Percentiles rank a stretch among this genome's conserved stretches.
These are phyloP conservation scores for Sebastes schlegelii DNA, from an alignment of 2,113 vertebrate genomes.

Conservation along the genomic window DNA sequence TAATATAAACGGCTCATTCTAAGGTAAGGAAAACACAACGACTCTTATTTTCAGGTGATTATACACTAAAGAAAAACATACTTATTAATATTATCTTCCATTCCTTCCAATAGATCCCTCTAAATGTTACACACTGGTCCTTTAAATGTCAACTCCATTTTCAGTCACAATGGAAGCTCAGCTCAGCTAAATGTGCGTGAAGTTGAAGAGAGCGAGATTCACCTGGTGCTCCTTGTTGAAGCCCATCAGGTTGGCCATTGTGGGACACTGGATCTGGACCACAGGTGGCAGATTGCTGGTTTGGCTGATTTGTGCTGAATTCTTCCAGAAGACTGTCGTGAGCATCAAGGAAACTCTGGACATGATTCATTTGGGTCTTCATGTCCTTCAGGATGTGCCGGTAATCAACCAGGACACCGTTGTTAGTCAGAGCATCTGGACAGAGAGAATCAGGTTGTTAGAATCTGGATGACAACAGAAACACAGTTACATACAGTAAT, in stretches of 20 bases:
- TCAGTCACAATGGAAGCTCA: no score
- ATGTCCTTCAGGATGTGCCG: constrained; percentile 54
- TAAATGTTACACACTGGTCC: no score
- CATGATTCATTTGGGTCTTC: constrained; percentile 39
- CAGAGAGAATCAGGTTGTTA: background rate
- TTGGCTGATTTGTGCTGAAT: background rate
- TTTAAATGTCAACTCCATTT: no score
- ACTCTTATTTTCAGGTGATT: no score
- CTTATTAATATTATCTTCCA: no score
- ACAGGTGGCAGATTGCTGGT: background rate
- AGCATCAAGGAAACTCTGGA: constrained; percentile 55
- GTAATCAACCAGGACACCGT: constrained; percentile 50
- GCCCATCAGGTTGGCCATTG: no score
- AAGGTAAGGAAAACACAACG: no score
- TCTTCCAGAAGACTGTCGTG: constrained; percentile 7
- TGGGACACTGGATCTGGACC: no score
- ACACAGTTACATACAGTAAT: no score
- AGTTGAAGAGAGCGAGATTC: background rate
- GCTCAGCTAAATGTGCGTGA: background rate
- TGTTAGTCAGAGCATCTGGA: constrained; percentile 45
- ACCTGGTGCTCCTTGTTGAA: background rate
- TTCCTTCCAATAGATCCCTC: no score
- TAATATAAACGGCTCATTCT: no score
- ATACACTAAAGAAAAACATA: no score
- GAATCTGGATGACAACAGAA: background rate